A percentile compares a stretch with the other conserved stretches of the same genome.
These are phyloP conservation scores for Trilocha varians DNA, from an alignment of 2,888 invertebrate genomes.

Conservation along the genomic window DNA sequence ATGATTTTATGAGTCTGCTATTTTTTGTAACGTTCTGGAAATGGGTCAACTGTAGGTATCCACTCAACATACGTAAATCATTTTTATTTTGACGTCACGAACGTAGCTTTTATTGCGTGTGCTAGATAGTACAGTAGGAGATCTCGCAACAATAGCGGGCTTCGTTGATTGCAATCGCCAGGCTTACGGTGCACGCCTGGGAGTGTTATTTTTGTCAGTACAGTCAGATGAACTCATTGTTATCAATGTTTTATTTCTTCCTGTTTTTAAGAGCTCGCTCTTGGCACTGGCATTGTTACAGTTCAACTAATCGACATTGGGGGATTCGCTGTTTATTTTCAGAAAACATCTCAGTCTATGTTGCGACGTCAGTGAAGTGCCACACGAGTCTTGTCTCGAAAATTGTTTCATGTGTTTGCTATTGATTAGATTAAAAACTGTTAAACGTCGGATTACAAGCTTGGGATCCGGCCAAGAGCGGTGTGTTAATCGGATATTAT, in stretches of 20 bases:
- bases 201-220: constrained; percentile 59
- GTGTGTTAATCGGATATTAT: constrained; percentile 49
- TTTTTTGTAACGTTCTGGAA: background rate
- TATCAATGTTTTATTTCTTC: constrained; percentile 52
- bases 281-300: constrained; percentile 55
- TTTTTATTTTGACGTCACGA: background rate
- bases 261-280: constrained; percentile 45
- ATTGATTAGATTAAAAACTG: background rate
- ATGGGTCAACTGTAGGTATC: background rate
- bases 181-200: constrained; percentile 43
- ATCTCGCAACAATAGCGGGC: constrained; percentile 21
- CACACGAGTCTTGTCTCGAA: background rate
- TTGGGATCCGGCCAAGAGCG: constrained; percentile 53
- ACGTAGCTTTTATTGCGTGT: constrained; percentile 3
- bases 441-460: constrained; percentile 10
- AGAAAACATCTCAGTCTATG: constrained; percentile 2
- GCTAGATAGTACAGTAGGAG: constrained; percentile 3
- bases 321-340: constrained; percentile 8
- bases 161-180: constrained; percentile 17
- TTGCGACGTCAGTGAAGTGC: background rate
- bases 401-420: background rate
- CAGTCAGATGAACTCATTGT: constrained; percentile 42
- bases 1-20: background rate
- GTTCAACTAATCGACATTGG: constrained; percentile 14
- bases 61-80: too few relatives aligned